Conservation (phyloP, 2,797 vertebrate species). For the Gymnothorax javanicus region DNA sequence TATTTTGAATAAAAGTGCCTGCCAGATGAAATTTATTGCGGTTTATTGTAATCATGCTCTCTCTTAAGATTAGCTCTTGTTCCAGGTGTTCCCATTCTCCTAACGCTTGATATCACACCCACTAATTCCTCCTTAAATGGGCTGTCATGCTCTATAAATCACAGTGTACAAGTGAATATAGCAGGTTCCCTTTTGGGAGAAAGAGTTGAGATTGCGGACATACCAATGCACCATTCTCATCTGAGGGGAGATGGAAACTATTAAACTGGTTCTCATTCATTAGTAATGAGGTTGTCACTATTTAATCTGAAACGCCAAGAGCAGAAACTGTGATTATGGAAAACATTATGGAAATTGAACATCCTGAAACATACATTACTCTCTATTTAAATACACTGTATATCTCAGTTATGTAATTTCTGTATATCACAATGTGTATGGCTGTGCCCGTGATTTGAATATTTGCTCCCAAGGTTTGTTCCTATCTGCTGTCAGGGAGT, state of each 20-base stretch:
- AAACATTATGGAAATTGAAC: neutral
- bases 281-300: neutral
- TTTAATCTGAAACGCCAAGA: neutral
- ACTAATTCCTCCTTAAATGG: neutral
- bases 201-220: neutral
- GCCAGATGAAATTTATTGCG: no score
- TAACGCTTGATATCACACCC: neutral
- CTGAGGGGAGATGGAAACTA: neutral
- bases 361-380: no score
- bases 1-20: no score
- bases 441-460: no score
- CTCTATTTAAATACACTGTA: no score
- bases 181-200: neutral
- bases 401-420: no score
- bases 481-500: no score
- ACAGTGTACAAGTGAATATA: neutral
- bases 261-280: neutral
- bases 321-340: neutral
- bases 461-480: no score
- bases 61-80: no score
- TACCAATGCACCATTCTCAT: neutral
- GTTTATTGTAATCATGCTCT: no score
- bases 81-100: neutral
- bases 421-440: no score
- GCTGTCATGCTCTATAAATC: conserved; percentile 8